Conservation (phyloP, 2,888 invertebrate genomes). For the Oscheius sp. region DNA sequence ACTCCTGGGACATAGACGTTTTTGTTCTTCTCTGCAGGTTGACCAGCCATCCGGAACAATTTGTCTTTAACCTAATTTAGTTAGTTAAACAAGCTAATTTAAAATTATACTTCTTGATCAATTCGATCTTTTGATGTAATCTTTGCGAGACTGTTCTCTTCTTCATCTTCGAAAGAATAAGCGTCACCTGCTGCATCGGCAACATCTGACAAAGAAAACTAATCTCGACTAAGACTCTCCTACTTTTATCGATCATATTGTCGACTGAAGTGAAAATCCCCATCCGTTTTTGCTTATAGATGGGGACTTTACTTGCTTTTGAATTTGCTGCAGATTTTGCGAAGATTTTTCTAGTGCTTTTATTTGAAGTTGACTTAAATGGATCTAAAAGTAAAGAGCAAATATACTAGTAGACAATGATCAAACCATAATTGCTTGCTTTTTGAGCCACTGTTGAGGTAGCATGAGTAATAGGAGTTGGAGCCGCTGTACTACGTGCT, state of each 20-base stretch:
- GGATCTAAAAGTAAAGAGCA: background rate
- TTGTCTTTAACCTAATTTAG: conserved; percentile 20
- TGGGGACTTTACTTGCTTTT: conserved; percentile 43
- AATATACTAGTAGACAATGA: background rate
- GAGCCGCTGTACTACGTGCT: background rate
- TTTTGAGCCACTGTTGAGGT: background rate
- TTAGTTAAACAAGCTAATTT: background rate
- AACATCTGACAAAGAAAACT: background rate
- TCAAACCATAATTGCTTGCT: background rate
- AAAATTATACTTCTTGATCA: conserved; percentile 19
- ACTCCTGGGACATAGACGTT: conserved; percentile 49
- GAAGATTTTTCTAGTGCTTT: background rate
- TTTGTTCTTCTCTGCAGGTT: conserved; percentile 32
- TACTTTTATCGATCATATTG: background rate
- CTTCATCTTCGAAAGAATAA: conserved; percentile 51
- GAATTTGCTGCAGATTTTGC: conserved; percentile 8
- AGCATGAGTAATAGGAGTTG: background rate
- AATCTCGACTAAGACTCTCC: background rate
- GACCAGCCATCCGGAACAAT: conserved; percentile 4
- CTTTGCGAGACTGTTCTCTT: conserved; percentile 27
- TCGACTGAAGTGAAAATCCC: background rate
- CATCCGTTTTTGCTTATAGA: conserved; percentile 51
- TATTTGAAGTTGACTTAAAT: conserved; percentile 8
- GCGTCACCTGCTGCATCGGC: conserved; percentile 32
- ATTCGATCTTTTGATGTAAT: background rate